Percentiles rank a stretch among this genome's conserved stretches.
phyloP scores from a whole-genome alignment of 2,888 invertebrate species.

The Drosophila lutescens region DNA sequence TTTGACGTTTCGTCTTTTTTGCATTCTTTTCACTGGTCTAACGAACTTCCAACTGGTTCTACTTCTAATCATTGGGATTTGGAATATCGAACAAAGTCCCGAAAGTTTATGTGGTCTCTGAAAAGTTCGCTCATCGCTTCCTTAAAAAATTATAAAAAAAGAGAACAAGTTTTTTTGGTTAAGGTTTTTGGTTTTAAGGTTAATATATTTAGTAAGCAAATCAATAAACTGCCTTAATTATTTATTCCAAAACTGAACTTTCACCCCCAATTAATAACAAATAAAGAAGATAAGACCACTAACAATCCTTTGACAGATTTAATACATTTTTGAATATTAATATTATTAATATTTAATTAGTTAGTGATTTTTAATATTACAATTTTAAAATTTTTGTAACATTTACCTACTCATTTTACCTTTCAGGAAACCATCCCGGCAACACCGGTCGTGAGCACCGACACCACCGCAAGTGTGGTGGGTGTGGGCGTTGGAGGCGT shows the following conservation, averaged over 20 bases:
- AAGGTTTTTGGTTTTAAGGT: conserved; percentile 22
- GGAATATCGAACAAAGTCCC: conserved; percentile 69
- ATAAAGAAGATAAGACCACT: no score
- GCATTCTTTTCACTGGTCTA: conserved; percentile 70
- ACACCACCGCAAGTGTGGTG: conserved; percentile 68
- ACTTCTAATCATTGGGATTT: conserved; percentile 76
- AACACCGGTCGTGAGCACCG: conserved; percentile 76
- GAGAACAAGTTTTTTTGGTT: no score
- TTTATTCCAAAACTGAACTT: no score
- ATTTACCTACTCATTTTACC: not conserved
- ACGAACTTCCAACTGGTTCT: conserved; percentile 58
- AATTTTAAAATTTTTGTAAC: no score
- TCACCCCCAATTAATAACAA: no score
- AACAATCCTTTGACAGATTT: no score
- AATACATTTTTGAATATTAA: no score
- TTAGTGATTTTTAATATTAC: no score
- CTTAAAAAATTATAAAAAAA: not conserved
- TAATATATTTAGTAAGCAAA: no score
- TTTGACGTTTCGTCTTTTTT: conserved; percentile 61
- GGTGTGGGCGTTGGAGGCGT: conserved; percentile 55
- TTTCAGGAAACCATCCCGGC: conserved; percentile 81
- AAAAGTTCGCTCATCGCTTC: conserved; percentile 41
- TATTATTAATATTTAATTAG: no score
- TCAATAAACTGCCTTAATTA: no score
- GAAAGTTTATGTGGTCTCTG: conserved; percentile 73